phyloP scores from a whole-genome alignment of 2,888 invertebrate genomes.

The Orthosia cruda region DNA sequence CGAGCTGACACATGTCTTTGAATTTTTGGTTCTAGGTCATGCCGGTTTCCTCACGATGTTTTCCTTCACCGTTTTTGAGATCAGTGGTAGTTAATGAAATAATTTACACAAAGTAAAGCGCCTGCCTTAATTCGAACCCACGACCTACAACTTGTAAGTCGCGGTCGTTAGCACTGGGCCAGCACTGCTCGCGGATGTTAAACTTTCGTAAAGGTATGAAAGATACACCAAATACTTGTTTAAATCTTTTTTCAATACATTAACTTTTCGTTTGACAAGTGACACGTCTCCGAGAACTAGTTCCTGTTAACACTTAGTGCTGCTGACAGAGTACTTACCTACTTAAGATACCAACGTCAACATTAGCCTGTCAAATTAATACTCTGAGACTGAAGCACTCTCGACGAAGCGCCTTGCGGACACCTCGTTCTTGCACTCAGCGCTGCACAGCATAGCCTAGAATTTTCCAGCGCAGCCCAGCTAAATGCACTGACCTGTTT shows the following conservation, averaged over 20 bases:
- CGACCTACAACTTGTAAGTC: too few relatives aligned
- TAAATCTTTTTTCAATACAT: background rate
- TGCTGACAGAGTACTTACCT: slow-evolving; percentile 17
- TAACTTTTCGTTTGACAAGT: too few relatives aligned
- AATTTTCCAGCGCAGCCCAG: slow-evolving; percentile 33
- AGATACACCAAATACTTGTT: background rate
- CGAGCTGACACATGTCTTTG: too few relatives aligned
- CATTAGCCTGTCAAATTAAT: slow-evolving; percentile 34
- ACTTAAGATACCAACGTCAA: slow-evolving; percentile 12
- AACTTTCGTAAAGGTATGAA: background rate
- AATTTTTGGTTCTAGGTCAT: too few relatives aligned
- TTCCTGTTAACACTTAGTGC: background rate
- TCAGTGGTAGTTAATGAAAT: too few relatives aligned
- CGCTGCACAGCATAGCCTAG: slow-evolving; percentile 18
- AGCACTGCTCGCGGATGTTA: too few relatives aligned
- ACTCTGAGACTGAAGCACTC: slow-evolving; percentile 29
- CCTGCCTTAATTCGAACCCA: too few relatives aligned
- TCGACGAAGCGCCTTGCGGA: slow-evolving; percentile 36
- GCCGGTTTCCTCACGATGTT: too few relatives aligned
- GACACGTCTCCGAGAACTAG: background rate
- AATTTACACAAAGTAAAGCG: too few relatives aligned
- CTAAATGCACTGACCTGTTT: slow-evolving; percentile 60
- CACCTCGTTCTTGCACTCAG: slow-evolving; percentile 52
- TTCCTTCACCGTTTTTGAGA: too few relatives aligned
- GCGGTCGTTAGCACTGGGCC: too few relatives aligned